These are phyloP conservation scores for Diuraphis noxia DNA, from an alignment of 1,140 invertebrate genomes.

Conservation along the genomic window DNA sequence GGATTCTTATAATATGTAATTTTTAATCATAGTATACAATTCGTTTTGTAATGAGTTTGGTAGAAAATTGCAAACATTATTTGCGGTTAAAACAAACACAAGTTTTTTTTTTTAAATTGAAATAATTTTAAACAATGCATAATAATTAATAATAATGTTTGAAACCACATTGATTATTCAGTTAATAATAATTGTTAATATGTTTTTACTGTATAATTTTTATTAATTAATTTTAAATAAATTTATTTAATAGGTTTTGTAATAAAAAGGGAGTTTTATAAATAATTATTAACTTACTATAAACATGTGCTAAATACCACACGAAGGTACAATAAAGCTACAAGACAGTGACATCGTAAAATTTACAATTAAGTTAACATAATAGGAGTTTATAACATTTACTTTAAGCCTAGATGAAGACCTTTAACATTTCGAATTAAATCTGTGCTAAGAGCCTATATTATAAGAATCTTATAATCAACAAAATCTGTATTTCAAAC, in stretches of 20 bases:
- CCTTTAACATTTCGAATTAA: not conserved
- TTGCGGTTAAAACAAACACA: not conserved
- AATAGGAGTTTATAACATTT: not conserved
- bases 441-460: conserved; percentile 5
- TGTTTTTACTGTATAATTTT: not conserved
- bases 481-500: not conserved
- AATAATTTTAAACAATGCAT: not conserved
- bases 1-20: not conserved
- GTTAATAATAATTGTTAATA: conserved; percentile 7
- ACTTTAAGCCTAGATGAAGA: not conserved
- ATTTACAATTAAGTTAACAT: not conserved
- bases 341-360: not conserved
- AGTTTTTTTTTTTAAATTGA: not conserved
- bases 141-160: not conserved
- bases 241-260: not conserved
- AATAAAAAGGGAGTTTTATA: not conserved
- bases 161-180: not conserved
- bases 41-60: conserved; percentile 1
- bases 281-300: not conserved
- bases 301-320: not conserved
- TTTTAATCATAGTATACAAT: not conserved
- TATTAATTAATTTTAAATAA: conserved; percentile 4
- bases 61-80: not conserved
- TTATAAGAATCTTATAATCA: not conserved
- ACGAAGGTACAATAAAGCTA: not conserved